Evolutionary conservation across 2,797 vertebrate species (phyloP), one percentile per base, ranked within the genome.

Genomic region (Xenopus petersii): DNA sequence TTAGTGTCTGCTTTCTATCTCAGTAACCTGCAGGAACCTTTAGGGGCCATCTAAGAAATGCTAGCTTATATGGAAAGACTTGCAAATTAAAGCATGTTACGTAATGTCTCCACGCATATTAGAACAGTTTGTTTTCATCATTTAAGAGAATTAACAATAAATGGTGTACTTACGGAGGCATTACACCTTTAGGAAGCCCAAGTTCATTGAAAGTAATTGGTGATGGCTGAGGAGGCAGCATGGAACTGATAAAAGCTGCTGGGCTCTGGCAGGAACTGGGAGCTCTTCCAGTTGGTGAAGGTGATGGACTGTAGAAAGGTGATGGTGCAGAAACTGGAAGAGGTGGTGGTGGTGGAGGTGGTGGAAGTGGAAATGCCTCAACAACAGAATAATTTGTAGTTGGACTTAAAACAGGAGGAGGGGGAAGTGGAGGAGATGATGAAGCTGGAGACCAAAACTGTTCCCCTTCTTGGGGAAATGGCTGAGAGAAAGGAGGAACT

Each of bases 161-260:
- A 80, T 72, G 71, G 61, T 8, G 74, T 87, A 96, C 97, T 97
- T 86, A 99, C 97, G 91, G 85, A 72, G 95, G 95, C 47, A 92
- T 93, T 58, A 96, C 95, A 83, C 96, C 95, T 89, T 93, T 97
- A 0, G 98, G 97, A 48, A 99, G 93, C 75, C 98, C 98, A 84
- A 99, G 83, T 0, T 95, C 93, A 36, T 98, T 98, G 87, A 98
- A 92, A 0, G 90, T 85, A 0, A 90, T 79, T 0, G 91, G 79
- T 0, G 89, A 88, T 0, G 88, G 84, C 71, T 94, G 90, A 56
- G 94, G 88, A 9, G 97, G 96, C 84, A 98, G 84, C 90, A 98
- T 89, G 7, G 96, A 93, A 76, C 95, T 94, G 86, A 99, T 92
- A 89, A 94, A 98, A 83, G 94, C 95, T 11, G 96, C 95, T 42